These are phyloP conservation scores for Drosophila auraria DNA, from an alignment of 1,140 invertebrate species.

Conservation along the genomic window DNA sequence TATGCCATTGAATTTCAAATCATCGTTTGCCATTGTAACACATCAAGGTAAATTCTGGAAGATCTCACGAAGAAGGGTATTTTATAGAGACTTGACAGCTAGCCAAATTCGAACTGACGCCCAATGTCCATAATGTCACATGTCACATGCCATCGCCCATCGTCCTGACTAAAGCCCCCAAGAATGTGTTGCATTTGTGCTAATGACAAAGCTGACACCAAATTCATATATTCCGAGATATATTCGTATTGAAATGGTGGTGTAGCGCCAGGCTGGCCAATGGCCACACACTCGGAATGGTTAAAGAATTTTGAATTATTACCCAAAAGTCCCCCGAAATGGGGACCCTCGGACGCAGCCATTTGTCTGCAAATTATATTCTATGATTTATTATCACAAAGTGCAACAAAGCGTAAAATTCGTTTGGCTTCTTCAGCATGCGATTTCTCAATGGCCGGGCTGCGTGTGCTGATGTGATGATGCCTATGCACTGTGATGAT, in stretches of 20 bases:
- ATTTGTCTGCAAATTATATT: slow-evolving; percentile 76
- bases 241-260: slow-evolving; percentile 32
- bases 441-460: slow-evolving; percentile 47
- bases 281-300: slow-evolving; percentile 34
- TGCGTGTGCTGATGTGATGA: slow-evolving; percentile 5
- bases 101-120: slow-evolving; percentile 65
- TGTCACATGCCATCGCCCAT: slow-evolving; percentile 21
- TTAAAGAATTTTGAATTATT: slow-evolving; percentile 67
- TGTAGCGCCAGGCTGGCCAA: slow-evolving; percentile 47
- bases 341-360: slow-evolving; percentile 33
- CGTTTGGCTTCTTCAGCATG: slow-evolving; percentile 58
- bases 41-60: slow-evolving; percentile 87
- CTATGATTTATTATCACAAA: slow-evolving; percentile 80
- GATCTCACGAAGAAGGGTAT: neutral
- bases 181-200: slow-evolving; percentile 73
- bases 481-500: slow-evolving; percentile 24
- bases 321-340: slow-evolving; percentile 52
- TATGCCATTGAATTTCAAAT: slow-evolving; percentile 87
- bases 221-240: slow-evolving; percentile 32
- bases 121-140: slow-evolving; percentile 34
- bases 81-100: slow-evolving; percentile 50
- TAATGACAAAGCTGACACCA: slow-evolving; percentile 77
- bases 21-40: slow-evolving; percentile 87
- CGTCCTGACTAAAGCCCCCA: slow-evolving; percentile 61
- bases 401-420: slow-evolving; percentile 82